phyloP scores from a whole-genome alignment of 2,888 invertebrate genomes.

The Ophion obscuratus region DNA sequence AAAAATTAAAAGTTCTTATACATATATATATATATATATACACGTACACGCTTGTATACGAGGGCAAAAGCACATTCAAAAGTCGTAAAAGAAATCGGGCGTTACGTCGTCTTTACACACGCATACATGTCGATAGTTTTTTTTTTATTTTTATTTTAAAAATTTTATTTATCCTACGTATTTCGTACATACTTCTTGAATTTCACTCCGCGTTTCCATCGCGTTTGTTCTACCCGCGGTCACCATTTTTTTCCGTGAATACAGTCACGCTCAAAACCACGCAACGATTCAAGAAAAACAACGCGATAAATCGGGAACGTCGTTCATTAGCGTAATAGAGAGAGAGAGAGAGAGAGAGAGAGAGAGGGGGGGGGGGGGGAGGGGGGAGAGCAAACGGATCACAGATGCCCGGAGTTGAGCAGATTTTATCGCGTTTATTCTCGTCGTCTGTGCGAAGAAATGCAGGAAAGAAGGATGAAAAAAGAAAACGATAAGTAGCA shows the following conservation, averaged over 20 bases:
- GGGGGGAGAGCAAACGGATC: background rate
- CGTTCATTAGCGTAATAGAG: constrained; percentile 76
- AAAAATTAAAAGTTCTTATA: constrained; percentile 48
- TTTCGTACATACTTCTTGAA: too few relatives aligned
- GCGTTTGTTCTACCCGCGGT: too few relatives aligned
- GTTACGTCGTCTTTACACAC: constrained; percentile 3
- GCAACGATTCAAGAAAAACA: background rate
- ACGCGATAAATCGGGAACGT: constrained; percentile 63
- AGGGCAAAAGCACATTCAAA: constrained; percentile 9
- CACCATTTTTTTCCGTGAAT: too few relatives aligned
- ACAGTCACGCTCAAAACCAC: too few relatives aligned
- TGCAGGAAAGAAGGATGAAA: background rate
- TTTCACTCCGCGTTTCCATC: too few relatives aligned
- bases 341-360: background rate
- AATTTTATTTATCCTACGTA: too few relatives aligned
- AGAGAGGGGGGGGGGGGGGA: background rate
- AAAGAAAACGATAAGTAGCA: background rate
- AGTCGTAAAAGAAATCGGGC: constrained; percentile 50
- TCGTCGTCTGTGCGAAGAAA: constrained; percentile 36
- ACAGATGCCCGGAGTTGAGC: constrained; percentile 57
- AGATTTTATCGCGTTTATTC: constrained; percentile 77
- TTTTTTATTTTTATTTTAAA: too few relatives aligned
- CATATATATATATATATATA: background rate
- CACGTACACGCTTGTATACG: background rate
- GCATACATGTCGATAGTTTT: too few relatives aligned